These are phyloP conservation scores for Menidia beryllina DNA, from an alignment of 2,113 vertebrate genomes.

Conservation along the genomic window DNA sequence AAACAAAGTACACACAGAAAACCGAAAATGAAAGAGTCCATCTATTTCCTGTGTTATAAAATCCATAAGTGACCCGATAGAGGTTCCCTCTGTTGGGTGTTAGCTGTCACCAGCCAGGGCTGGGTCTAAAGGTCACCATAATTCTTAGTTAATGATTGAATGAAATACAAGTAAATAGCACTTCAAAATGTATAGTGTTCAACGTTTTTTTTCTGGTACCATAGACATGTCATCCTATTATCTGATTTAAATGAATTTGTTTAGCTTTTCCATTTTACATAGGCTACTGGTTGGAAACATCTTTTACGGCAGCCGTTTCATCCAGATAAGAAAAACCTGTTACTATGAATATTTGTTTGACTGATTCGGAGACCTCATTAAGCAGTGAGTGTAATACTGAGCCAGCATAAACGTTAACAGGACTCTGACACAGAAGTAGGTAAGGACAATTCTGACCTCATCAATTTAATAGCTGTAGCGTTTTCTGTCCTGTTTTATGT, in stretches of 20 bases:
- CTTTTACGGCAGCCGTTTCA: not conserved
- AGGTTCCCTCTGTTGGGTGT: not conserved
- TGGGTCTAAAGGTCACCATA: slow-evolving; percentile 31
- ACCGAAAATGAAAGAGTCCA: not conserved
- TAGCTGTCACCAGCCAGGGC: not conserved
- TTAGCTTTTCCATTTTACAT: not conserved
- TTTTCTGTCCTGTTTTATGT: not conserved
- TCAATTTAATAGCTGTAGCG: not conserved
- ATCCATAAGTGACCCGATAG: not conserved
- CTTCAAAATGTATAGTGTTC: not conserved
- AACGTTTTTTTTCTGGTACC: not conserved
- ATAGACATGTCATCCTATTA: not conserved
- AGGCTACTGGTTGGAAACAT: not conserved
- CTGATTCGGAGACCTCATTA: not conserved
- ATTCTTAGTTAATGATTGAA: slow-evolving; percentile 35
- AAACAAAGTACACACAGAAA: not conserved
- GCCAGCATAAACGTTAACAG: not conserved
- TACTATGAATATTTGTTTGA: not conserved
- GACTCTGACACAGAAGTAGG: not conserved
- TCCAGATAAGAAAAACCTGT: not conserved
- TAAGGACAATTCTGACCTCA: not conserved
- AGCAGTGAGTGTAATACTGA: not conserved
- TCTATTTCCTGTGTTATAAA: not conserved
- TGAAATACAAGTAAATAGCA: not conserved
- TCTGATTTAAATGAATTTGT: not conserved